A percentile compares a stretch with the other conserved stretches of the same genome.
These are phyloP conservation scores for Porites divaricata DNA, from an alignment of 92 coral and sea anemone species.

Conservation along the genomic window DNA sequence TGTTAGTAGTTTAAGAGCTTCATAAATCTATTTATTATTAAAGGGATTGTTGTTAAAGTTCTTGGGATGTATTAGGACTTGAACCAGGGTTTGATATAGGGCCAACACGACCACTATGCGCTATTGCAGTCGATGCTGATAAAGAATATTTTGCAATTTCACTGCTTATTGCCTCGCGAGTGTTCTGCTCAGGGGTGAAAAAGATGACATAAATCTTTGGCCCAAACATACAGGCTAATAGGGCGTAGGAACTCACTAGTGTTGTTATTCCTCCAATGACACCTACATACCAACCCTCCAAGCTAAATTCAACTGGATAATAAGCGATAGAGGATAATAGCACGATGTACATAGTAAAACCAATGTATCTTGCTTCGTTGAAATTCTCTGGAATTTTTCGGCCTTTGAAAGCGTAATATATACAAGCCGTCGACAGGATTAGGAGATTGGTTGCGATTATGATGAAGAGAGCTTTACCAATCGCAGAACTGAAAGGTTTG, in stretches of 20 bases:
- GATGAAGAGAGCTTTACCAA: constrained; percentile 8
- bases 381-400: constrained; percentile 49
- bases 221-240: constrained; percentile 37
- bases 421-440: constrained; percentile 21
- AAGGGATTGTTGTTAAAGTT: neutral
- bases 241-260: constrained; percentile 25
- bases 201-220: constrained; percentile 39
- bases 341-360: constrained; percentile 46
- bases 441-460: neutral
- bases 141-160: constrained; percentile 37
- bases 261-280: constrained; percentile 19
- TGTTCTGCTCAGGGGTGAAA: constrained; percentile 36
- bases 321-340: constrained; percentile 22
- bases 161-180: constrained; percentile 35
- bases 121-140: neutral
- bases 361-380: constrained; percentile 44
- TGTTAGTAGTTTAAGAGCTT: too few relatives aligned
- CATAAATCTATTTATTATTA: too few relatives aligned
- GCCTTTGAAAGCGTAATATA: constrained; percentile 37
- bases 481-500: constrained; percentile 13
- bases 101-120: neutral
- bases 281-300: constrained; percentile 51
- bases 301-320: constrained; percentile 25
- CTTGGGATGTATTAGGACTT: neutral
- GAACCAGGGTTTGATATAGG: neutral